Conservation (phyloP, 1,140 invertebrate genomes). For the Drosophila virilis region DNA sequence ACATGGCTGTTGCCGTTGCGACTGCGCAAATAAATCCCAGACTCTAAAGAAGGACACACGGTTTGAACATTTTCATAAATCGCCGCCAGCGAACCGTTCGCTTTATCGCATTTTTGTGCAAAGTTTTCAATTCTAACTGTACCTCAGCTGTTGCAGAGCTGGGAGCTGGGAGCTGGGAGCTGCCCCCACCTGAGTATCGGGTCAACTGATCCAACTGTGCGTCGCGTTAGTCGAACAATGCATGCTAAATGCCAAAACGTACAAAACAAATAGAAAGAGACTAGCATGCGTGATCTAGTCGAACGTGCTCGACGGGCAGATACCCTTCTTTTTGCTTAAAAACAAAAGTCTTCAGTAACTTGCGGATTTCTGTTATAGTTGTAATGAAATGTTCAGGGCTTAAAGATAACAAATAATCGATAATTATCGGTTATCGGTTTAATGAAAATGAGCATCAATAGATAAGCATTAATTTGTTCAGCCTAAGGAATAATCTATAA, state of each 20-base stretch:
- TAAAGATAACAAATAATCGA: no score
- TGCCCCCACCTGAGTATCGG: slow-evolving; percentile 1
- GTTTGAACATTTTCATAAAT: slow-evolving; percentile 76
- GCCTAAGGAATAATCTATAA: no score
- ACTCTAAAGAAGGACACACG: slow-evolving; percentile 64
- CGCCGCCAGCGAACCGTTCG: slow-evolving; percentile 39
- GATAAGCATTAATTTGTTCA: no score
- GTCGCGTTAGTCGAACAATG: slow-evolving; percentile 3
- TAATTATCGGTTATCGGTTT: no score
- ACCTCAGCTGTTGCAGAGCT: slow-evolving; percentile 9
- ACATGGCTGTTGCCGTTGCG: slow-evolving; percentile 5
- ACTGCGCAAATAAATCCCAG: slow-evolving; percentile 69
- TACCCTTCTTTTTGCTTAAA: background rate
- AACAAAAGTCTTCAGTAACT: no score
- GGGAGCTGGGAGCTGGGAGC: no score
- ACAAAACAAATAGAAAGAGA: background rate
- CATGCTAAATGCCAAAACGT: background rate
- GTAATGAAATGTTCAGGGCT: no score
- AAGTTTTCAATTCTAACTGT: slow-evolving; percentile 69
- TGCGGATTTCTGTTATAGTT: no score
- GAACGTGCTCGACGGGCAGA: background rate
- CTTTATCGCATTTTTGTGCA: slow-evolving; percentile 78
- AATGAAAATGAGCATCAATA: no score
- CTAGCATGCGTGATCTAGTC: background rate
- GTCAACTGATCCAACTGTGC: slow-evolving; percentile 59